phyloP scores from a whole-genome alignment of 2,797 vertebrate species.

The Falco biarmicus region DNA sequence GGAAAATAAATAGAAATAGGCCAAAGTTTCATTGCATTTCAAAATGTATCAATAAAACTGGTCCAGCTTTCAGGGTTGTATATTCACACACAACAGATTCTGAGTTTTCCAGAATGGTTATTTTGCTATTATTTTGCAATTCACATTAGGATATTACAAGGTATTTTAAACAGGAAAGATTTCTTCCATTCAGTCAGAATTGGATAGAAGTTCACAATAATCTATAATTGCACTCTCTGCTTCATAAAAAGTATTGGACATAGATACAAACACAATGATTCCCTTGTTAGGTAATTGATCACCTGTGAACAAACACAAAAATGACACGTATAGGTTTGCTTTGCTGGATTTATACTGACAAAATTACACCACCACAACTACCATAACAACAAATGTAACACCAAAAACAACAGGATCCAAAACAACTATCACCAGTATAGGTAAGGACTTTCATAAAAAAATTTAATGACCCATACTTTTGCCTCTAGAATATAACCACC shows the following conservation, averaged over 20 bases:
- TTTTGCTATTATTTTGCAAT: background rate
- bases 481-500: slow-evolving; percentile 57
- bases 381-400: slow-evolving; percentile 3
- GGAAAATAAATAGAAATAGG: background rate
- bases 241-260: background rate
- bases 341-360: slow-evolving; percentile 43
- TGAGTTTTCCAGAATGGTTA: background rate
- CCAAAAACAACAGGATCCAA: slow-evolving; percentile 43
- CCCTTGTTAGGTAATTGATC: background rate
- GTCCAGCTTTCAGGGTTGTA: background rate
- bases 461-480: slow-evolving; percentile 64
- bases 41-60: background rate
- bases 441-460: slow-evolving; percentile 70
- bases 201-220: background rate
- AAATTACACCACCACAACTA: slow-evolving; percentile 3
- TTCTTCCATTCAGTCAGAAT: background rate
- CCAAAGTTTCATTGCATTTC: background rate
- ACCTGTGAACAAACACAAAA: slow-evolving; percentile 40
- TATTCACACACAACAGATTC: background rate
- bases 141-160: background rate
- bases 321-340: slow-evolving; percentile 22
- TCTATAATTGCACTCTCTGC: background rate
- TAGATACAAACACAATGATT: background rate
- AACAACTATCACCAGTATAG: slow-evolving; percentile 23
- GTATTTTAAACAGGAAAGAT: background rate